phyloP scores from a whole-genome alignment of 2,113 vertebrate species.

The Colistium nudipinnis region DNA sequence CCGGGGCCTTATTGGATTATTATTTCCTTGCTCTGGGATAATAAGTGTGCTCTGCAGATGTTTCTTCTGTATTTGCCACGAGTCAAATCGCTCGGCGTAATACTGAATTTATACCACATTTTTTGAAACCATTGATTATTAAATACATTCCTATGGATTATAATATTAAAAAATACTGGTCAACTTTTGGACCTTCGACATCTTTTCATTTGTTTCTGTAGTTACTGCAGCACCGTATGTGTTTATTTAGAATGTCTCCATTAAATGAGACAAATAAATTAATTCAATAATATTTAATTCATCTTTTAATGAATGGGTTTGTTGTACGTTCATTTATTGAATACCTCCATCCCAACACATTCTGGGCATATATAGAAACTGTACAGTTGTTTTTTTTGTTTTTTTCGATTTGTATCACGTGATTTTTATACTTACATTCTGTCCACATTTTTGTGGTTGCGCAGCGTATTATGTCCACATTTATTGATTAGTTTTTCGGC shows the following conservation, averaged over 20 bases:
- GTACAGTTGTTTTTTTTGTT: not conserved
- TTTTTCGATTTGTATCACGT: not conserved
- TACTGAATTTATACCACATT: too few relatives aligned
- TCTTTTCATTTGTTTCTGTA: slow-evolving; percentile 15
- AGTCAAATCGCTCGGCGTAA: too few relatives aligned
- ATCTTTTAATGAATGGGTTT: slow-evolving; percentile 27
- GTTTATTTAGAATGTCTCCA: not conserved
- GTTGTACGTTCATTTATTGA: slow-evolving; percentile 2
- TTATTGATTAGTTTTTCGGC: too few relatives aligned
- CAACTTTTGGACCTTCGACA: slow-evolving; percentile 14
- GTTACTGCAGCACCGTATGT: not conserved
- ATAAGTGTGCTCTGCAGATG: not conserved
- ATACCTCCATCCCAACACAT: slow-evolving; percentile 3
- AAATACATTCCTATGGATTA: too few relatives aligned
- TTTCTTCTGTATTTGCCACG: slow-evolving; percentile 3
- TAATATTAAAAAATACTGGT: not conserved
- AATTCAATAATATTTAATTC: slow-evolving; percentile 40
- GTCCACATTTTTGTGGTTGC: slow-evolving; percentile 19
- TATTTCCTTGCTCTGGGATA: not conserved
- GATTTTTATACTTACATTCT: slow-evolving; percentile 12
- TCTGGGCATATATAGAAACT: not conserved
- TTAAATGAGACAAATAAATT: slow-evolving; percentile 41
- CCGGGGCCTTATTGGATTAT: not conserved
- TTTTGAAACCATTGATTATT: too few relatives aligned
- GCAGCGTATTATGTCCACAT: slow-evolving; percentile 48